Conservation (phyloP, 2,797 vertebrate species). For the Anas flavirostris region DNA sequence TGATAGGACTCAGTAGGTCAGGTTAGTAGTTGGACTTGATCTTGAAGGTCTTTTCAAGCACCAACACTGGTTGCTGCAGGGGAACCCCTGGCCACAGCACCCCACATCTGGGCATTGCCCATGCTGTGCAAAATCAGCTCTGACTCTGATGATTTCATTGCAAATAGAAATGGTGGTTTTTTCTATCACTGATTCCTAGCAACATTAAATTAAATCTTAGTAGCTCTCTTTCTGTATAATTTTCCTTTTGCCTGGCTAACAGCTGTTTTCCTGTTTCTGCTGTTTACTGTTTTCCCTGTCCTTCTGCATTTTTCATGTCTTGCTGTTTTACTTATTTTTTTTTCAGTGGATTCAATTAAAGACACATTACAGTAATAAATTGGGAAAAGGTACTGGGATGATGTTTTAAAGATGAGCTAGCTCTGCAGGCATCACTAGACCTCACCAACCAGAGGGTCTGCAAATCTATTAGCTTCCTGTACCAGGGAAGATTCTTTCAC, state of each 20-base stretch:
- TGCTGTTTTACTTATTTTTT: background rate
- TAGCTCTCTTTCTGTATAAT: background rate
- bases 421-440: background rate
- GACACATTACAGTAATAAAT: background rate
- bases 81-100: background rate
- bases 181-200: too few relatives aligned
- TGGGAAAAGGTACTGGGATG: background rate
- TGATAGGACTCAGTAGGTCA: background rate
- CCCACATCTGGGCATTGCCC: fast-evolving
- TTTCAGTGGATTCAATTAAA: background rate
- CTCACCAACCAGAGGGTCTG: background rate
- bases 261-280: background rate
- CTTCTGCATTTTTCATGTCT: background rate
- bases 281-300: background rate
- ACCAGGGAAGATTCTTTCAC: background rate
- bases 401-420: background rate
- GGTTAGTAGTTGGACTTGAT: background rate
- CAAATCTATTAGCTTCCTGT: background rate
- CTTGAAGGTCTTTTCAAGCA: background rate
- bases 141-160: fast-evolving
- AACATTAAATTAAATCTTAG: background rate
- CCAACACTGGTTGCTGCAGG: background rate
- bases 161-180: fast-evolving
- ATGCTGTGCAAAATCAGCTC: too few relatives aligned
- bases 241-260: background rate